Percentiles rank a stretch among this genome's conserved stretches.
Conservation (phyloP, 1,140 invertebrate genomes). For the Drosophila paulistorum region DNA sequence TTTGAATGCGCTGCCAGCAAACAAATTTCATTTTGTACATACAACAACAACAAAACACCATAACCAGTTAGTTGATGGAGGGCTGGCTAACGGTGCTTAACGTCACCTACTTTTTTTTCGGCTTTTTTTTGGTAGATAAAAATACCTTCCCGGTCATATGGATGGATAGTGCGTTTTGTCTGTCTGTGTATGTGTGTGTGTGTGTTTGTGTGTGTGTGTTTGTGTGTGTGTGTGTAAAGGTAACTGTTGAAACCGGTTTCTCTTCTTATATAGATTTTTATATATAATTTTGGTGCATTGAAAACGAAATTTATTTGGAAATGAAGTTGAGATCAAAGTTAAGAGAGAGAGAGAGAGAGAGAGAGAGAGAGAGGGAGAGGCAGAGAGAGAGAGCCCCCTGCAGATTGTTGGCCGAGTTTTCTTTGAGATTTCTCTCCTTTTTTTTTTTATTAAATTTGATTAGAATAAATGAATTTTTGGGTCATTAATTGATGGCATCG, state of each 20-base stretch:
- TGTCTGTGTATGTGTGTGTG: slow-evolving; percentile 26
- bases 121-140: slow-evolving; percentile 57
- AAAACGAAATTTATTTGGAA: slow-evolving; percentile 76
- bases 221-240: slow-evolving; percentile 26
- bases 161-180: slow-evolving; percentile 3
- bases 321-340: slow-evolving; percentile 38
- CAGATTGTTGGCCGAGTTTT: slow-evolving; percentile 64
- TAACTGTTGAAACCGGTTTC: slow-evolving; percentile 72
- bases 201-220: slow-evolving; percentile 16
- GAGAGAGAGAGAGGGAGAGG: no score
- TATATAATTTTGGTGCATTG: slow-evolving; percentile 58
- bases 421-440: not conserved
- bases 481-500: slow-evolving; percentile 5
- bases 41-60: slow-evolving; percentile 43
- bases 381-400: slow-evolving; percentile 20
- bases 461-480: slow-evolving; percentile 2
- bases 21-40: slow-evolving; percentile 42
- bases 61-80: slow-evolving; percentile 63
- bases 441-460: slow-evolving; percentile 9
- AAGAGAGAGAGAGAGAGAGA: not conserved
- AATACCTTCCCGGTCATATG: slow-evolving; percentile 51
- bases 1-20: slow-evolving; percentile 35
- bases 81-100: slow-evolving; percentile 68
- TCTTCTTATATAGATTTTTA: slow-evolving; percentile 8
- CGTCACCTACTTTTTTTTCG: slow-evolving; percentile 68